Base-by-base conservation (phyloP, 2,888 invertebrate species). In the Sesia bembeciformis region DNA sequence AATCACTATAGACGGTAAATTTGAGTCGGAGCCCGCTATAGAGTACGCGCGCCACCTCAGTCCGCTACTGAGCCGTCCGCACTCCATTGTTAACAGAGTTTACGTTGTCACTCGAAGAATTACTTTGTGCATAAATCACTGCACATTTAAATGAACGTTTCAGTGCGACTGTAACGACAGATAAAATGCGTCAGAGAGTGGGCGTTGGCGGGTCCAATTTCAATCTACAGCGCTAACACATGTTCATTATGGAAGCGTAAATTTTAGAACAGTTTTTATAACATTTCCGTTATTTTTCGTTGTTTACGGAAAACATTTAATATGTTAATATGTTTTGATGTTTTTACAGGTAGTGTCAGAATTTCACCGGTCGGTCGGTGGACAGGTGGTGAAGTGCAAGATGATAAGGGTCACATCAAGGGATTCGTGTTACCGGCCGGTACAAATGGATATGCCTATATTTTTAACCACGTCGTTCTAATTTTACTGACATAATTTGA, bases 1-100 rank as follows among this genome's bases (percentile, higher is more conserved):
- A 53, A 74, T 72, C 51, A 71, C 67, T 40, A 74, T 63, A 5
- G 78, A 66, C 40, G 75, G 68, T 57, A 65, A 70, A 67, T 64
- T 68, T 52, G 64, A 64, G 53, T 67, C 69, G 3, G 70, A 63
- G 6, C 74, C 65, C 53, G 70, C 67, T 40, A 69, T 62, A 43
- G 79, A 71, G 56, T 70, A 76, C 40, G 77, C 79, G 59, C 74
- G 78, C 85, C 84, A 85, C 55, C 66, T 68, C 54, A 82, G 61
- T 43, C 78, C 83, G 59, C 60, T 79, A 60, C 66, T 70, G 52
- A 84, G 66, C 54, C 67, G 76, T 58, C 78, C 83, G 60, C 74
- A 79, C 72, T 88, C 86, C 88, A 89, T 88, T 74, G 70, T 74
- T 66, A 56, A 4, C 55, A 53, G 8, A 46, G 46, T 46, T 46